Evolutionary conservation across 2,797 vertebrate genomes (phyloP).

Genomic region (Poeciliopsis gracilis): DNA sequence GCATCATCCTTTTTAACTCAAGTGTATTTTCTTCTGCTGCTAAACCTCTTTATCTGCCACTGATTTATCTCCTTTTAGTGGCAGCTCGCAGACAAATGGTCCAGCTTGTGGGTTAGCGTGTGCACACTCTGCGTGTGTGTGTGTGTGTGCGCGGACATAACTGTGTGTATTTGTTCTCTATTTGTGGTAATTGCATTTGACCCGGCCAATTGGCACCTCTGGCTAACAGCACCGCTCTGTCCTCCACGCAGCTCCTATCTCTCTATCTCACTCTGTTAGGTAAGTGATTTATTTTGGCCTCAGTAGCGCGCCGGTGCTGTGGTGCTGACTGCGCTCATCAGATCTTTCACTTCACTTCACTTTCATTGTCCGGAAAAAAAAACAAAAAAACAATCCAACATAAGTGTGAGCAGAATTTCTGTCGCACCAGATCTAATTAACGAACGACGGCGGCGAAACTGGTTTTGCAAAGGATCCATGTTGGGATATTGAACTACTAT

Average conservation of each 20-base stretch:
- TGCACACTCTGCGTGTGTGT: constrained; percentile 29
- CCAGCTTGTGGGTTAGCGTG: constrained; percentile 7
- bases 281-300: constrained; percentile 70
- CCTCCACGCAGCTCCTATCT: constrained; percentile 40
- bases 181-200: constrained; percentile 77
- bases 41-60: constrained; percentile 40
- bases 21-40: constrained; percentile 26
- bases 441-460: neutral
- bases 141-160: constrained; percentile 19
- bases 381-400: neutral
- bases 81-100: constrained; percentile 54
- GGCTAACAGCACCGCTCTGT: constrained; percentile 58
- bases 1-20: constrained; percentile 38
- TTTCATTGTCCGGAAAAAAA: neutral
- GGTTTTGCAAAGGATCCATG: neutral
- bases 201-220: constrained; percentile 67
- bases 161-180: constrained; percentile 55
- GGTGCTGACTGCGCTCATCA: constrained; percentile 56
- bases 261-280: constrained; percentile 44
- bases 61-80: constrained; percentile 54
- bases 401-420: neutral
- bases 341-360: constrained; percentile 11
- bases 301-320: constrained; percentile 36
- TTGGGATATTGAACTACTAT: neutral
- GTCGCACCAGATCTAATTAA: neutral